These are phyloP conservation scores for Felis chaus DNA, from an alignment of 2,113 vertebrate species.

Conservation along the genomic window DNA sequence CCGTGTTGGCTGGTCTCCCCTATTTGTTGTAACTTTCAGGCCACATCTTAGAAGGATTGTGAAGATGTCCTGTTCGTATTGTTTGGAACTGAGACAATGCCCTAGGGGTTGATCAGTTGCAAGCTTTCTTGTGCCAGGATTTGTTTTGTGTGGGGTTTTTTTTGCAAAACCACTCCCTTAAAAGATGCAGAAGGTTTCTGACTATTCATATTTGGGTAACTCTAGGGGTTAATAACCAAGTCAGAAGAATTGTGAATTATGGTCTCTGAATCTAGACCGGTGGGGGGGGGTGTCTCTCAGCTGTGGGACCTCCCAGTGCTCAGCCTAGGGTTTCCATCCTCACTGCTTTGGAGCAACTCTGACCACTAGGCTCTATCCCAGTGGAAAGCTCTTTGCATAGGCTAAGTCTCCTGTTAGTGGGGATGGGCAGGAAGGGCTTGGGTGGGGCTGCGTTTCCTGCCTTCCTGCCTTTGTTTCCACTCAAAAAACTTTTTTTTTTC, in stretches of 20 bases:
- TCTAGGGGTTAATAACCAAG: background rate
- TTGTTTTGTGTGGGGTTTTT: background rate
- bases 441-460: background rate
- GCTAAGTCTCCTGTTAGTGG: background rate
- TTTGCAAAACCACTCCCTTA: background rate
- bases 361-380: background rate
- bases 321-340: background rate
- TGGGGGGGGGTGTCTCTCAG: background rate
- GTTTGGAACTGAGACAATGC: background rate
- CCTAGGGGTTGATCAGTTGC: background rate
- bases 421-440: background rate
- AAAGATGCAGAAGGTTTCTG: background rate
- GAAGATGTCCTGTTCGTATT: background rate
- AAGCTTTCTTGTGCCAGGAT: background rate
- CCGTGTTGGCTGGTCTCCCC: background rate
- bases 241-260: background rate
- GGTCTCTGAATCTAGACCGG: background rate
- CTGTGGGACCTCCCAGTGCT: background rate
- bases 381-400: background rate
- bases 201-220: background rate
- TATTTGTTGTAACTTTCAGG: background rate
- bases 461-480: background rate
- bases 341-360: background rate
- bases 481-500: too few relatives aligned
- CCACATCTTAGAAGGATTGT: background rate